Percentiles rank a stretch among this genome's conserved stretches.
Evolutionary conservation across 53 echinoderm and acorn worm species (phyloP).

Genomic region (Antedon mediterranea): DNA sequence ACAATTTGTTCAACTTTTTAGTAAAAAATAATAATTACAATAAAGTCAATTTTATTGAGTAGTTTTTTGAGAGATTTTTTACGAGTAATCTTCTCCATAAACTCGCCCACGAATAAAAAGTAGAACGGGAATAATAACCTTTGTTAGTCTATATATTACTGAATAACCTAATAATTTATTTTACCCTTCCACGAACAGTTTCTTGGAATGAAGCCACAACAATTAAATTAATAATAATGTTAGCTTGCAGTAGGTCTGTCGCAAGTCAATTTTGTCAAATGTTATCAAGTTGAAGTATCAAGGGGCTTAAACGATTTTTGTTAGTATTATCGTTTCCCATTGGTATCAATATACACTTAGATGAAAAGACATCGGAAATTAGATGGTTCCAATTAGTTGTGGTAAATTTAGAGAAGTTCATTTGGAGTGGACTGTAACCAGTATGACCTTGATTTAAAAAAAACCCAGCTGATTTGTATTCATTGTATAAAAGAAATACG

Average conservation of each 20-base stretch:
- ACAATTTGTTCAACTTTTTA: too few relatives aligned
- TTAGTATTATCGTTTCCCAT: background rate
- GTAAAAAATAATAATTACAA: too few relatives aligned
- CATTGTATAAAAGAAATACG: too few relatives aligned
- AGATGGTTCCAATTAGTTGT: background rate
- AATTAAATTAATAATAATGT: background rate
- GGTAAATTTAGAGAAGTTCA: background rate
- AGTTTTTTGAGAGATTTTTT: too few relatives aligned
- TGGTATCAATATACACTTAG: background rate
- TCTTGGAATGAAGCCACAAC: background rate
- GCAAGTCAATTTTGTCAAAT: background rate
- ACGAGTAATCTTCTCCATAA: too few relatives aligned
- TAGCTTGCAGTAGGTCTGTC: background rate
- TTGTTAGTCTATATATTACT: too few relatives aligned
- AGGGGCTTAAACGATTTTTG: background rate
- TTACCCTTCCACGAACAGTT: background rate
- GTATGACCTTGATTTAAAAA: too few relatives aligned
- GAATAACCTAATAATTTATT: too few relatives aligned
- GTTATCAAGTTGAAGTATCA: background rate
- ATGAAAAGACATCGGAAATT: background rate
- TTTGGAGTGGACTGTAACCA: background rate
- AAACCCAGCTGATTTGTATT: too few relatives aligned
- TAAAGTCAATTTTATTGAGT: too few relatives aligned
- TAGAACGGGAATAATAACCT: too few relatives aligned
- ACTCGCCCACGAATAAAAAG: too few relatives aligned